These are phyloP conservation scores for Chrosomus eos DNA, from an alignment of 2,797 vertebrate species.

Conservation along the genomic window DNA sequence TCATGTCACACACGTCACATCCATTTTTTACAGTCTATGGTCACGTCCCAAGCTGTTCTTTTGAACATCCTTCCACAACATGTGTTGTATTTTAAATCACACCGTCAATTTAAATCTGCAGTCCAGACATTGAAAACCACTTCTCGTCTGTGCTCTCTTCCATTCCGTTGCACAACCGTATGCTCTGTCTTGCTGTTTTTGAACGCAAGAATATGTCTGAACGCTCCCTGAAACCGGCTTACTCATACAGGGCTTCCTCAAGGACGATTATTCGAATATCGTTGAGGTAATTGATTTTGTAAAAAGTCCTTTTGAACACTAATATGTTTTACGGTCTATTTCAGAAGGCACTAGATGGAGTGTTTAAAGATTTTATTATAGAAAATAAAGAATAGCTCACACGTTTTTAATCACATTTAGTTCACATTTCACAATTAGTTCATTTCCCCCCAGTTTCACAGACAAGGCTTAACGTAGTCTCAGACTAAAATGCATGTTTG, in stretches of 20 bases:
- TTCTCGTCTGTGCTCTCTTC: neutral
- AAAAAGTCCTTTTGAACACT: neutral
- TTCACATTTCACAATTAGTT: neutral
- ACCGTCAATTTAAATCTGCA: neutral
- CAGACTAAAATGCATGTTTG: no score
- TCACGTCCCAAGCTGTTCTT: constrained; percentile 16
- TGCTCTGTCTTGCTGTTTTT: neutral
- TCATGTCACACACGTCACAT: constrained; percentile 1
- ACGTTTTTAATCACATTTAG: neutral
- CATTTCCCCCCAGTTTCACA: no score
- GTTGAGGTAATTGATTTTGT: neutral
- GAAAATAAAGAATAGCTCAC: neutral
- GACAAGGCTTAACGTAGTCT: no score
- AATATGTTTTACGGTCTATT: neutral
- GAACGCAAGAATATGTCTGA: neutral
- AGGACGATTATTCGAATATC: neutral
- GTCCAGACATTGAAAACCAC: constrained; percentile 6
- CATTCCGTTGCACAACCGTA: neutral
- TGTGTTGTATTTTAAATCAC: neutral
- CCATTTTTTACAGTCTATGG: no score
- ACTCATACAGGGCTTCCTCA: neutral
- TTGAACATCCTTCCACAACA: neutral
- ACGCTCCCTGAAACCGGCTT: neutral
- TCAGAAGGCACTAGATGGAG: no score
- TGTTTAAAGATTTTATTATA: neutral